Evolutionary conservation across 2,888 invertebrate genomes (phyloP).

Genomic region (Dilophus febrilis): DNA sequence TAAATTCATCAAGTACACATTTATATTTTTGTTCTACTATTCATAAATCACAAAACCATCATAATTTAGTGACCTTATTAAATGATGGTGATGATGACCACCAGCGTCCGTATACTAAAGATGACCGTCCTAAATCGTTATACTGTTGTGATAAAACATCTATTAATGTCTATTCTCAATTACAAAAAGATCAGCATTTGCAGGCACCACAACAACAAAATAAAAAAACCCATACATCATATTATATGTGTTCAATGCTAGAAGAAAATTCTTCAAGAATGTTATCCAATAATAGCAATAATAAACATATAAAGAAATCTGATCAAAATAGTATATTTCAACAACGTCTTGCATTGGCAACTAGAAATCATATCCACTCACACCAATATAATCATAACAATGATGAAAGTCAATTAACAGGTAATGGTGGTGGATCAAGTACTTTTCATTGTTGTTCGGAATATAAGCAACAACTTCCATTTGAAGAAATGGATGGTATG

Average conservation of each 20-base stretch:
- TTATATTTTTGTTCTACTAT: constrained; percentile 30
- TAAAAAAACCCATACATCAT: constrained; percentile 20
- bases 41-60: constrained; percentile 19
- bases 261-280: constrained; percentile 32
- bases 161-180: too few relatives aligned
- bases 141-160: constrained; percentile 27
- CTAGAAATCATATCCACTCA: constrained; percentile 6
- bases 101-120: too few relatives aligned
- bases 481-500: constrained; percentile 3
- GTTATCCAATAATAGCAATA: too few relatives aligned
- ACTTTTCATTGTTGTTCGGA: constrained; percentile 31
- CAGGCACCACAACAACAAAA: background rate
- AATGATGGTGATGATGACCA: background rate
- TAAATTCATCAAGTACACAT: constrained; percentile 15
- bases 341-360: constrained; percentile 15
- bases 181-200: constrained; percentile 24
- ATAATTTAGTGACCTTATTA: constrained; percentile 19
- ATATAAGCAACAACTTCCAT: constrained; percentile 16
- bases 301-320: too few relatives aligned
- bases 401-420: constrained; percentile 2
- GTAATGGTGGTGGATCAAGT: constrained; percentile 14
- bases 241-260: constrained; percentile 34
- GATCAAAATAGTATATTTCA: too few relatives aligned
- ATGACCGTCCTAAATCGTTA: constrained; percentile 25
- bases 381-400: constrained; percentile 4